These are phyloP conservation scores for Chascanopsetta lugubris DNA, from an alignment of 2,113 vertebrate genomes.

Conservation along the genomic window DNA sequence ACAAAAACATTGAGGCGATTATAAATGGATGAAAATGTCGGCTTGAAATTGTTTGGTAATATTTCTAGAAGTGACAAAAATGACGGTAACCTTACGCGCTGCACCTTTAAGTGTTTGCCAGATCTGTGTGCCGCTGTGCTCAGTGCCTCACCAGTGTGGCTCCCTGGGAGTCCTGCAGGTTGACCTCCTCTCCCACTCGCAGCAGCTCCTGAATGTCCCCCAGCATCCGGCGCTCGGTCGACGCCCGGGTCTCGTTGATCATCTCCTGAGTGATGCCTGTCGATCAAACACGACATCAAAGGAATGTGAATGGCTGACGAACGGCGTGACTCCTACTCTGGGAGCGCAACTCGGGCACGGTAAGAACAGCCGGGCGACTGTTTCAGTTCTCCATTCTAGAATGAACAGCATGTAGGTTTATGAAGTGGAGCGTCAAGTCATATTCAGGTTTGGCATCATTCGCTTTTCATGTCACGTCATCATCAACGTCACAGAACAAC, in stretches of 20 bases:
- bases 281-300: constrained; percentile 43
- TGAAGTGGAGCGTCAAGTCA: too few species aligned
- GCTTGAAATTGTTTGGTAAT: too few species aligned
- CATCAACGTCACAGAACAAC: too few species aligned
- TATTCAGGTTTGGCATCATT: too few species aligned
- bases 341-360: neutral
- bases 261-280: constrained; percentile 97
- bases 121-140: too few species aligned
- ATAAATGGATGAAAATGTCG: too few species aligned
- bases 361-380: neutral
- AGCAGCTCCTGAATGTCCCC: constrained; percentile 90
- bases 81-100: too few species aligned
- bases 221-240: constrained; percentile 91
- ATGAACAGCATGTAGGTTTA: too few species aligned
- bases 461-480: too few species aligned
- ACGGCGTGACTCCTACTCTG: constrained; percentile 1
- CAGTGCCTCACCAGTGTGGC: constrained; percentile 89
- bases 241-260: constrained; percentile 93
- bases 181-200: constrained; percentile 86
- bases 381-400: too few species aligned
- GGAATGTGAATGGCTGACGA: constrained; percentile 7
- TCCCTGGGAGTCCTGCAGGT: constrained; percentile 90
- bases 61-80: too few species aligned
- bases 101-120: neutral
- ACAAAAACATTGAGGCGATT: too few species aligned